Percentiles rank a stretch among this genome's conserved stretches.
Evolutionary conservation across 2,113 vertebrate species (phyloP).

Genomic region (Megaptera novaeangliae): DNA sequence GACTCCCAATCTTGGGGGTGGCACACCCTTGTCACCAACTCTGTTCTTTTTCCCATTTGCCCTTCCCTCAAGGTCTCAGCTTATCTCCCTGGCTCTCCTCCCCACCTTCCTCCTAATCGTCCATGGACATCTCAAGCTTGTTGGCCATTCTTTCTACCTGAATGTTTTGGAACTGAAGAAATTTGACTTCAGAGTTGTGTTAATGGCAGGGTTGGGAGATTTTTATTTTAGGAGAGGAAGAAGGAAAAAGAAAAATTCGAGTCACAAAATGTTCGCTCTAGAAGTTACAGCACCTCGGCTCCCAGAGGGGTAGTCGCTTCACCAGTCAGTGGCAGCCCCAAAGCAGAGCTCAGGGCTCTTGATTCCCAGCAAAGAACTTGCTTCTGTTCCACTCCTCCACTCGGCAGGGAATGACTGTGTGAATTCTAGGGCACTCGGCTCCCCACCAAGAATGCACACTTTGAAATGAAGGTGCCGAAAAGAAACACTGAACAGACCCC

Average conservation of each 20-base stretch:
- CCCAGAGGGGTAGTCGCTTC: background rate
- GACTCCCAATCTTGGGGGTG: background rate
- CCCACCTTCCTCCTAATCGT: background rate
- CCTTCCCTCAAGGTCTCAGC: background rate
- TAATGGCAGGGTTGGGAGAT: background rate
- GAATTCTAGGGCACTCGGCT: background rate
- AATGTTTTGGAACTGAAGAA: background rate
- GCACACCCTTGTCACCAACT: background rate
- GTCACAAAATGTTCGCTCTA: background rate
- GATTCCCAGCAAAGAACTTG: background rate
- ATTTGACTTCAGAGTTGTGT: background rate
- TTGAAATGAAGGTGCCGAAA: background rate
- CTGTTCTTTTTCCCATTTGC: background rate
- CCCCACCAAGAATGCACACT: background rate
- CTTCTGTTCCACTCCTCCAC: background rate
- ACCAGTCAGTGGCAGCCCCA: background rate
- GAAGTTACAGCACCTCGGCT: background rate
- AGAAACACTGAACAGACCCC: slow-evolving; percentile 24
- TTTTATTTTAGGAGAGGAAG: background rate
- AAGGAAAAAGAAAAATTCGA: background rate
- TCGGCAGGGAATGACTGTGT: background rate
- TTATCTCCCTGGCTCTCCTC: background rate
- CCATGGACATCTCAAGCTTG: background rate
- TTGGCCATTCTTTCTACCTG: background rate
- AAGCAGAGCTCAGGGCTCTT: background rate